Conservation (phyloP, 2,797 vertebrate species). For the Lindbergichthys nudifrons region DNA sequence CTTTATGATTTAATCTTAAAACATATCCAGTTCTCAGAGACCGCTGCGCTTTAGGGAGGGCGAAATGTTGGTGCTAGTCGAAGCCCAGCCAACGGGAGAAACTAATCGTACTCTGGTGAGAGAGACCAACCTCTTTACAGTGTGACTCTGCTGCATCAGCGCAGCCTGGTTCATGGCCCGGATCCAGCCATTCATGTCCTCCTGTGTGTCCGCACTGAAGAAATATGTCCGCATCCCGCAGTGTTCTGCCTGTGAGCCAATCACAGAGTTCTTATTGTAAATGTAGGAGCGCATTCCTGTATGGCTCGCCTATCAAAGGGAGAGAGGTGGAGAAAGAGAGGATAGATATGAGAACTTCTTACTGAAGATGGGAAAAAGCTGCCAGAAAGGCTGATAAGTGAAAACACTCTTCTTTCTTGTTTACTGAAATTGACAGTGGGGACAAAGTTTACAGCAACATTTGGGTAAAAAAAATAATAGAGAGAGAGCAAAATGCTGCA, state of each 20-base stretch:
- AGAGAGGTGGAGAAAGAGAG: slow-evolving; percentile 36
- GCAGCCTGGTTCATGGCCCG: slow-evolving; percentile 98
- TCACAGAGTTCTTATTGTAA: slow-evolving; percentile 92
- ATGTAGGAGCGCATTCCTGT: slow-evolving; percentile 97
- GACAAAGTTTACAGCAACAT: slow-evolving; percentile 47
- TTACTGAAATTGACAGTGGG: slow-evolving; percentile 48
- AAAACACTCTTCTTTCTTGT: slow-evolving; percentile 42
- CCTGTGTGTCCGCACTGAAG: slow-evolving; percentile 98
- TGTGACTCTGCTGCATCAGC: slow-evolving; percentile 94
- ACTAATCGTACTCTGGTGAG: slow-evolving; percentile 37
- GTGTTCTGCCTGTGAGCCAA: slow-evolving; percentile 95
- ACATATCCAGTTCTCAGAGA: slow-evolving; percentile 19
- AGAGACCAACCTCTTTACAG: slow-evolving; percentile 88
- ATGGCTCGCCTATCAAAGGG: slow-evolving; percentile 90
- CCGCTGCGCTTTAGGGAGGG: slow-evolving; percentile 19
- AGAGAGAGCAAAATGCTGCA: slow-evolving; percentile 37
- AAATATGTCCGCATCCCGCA: slow-evolving; percentile 98
- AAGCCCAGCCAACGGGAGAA: slow-evolving; percentile 30
- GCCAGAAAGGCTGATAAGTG: slow-evolving; percentile 40
- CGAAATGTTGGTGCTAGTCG: not conserved
- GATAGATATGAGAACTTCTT: slow-evolving; percentile 34
- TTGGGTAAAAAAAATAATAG: slow-evolving; percentile 29
- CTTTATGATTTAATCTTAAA: slow-evolving; percentile 12
- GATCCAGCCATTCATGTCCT: slow-evolving; percentile 98
- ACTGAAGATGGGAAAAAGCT: slow-evolving; percentile 29